Percentiles rank a stretch among this genome's conserved stretches.
These are phyloP conservation scores for Dasypus novemcinctus DNA, from an alignment of 2,113 vertebrate genomes.

Conservation along the genomic window DNA sequence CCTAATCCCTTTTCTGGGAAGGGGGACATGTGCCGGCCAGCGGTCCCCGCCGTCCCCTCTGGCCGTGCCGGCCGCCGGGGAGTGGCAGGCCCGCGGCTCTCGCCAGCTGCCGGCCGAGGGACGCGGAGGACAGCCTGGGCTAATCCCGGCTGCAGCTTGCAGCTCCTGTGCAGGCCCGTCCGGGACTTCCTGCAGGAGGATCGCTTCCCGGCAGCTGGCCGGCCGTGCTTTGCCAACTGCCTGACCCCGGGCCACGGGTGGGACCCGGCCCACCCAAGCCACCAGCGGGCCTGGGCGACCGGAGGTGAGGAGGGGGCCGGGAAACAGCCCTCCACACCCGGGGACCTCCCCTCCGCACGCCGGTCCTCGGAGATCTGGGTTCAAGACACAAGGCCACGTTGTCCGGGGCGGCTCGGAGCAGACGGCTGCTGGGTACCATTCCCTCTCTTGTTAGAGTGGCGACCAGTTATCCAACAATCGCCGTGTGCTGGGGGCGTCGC, in stretches of 20 bases:
- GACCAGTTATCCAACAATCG: neutral
- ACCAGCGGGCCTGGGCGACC: neutral
- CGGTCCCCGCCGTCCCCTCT: constrained; percentile 40
- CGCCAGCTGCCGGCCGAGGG: constrained; percentile 67
- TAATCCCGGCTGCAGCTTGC: constrained; percentile 65
- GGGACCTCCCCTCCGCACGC: neutral
- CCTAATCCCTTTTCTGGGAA: constrained; percentile 74
- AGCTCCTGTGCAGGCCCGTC: constrained; percentile 34
- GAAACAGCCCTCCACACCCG: neutral
- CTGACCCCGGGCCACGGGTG: too few relatives aligned
- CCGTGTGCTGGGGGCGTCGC: neutral
- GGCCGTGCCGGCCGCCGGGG: constrained; percentile 34
- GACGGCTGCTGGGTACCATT: neutral
- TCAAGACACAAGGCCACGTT: neutral
- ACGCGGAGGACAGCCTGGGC: constrained; percentile 46
- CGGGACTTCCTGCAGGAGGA: constrained; percentile 71
- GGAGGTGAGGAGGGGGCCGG: neutral
- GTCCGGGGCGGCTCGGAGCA: too few relatives aligned
- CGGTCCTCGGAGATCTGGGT: neutral
- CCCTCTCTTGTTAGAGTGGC: constrained; percentile 41
- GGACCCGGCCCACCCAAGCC: too few relatives aligned
- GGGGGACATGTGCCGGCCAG: constrained; percentile 11
- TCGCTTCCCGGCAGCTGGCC: constrained; percentile 68
- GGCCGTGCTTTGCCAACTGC: constrained; percentile 49
- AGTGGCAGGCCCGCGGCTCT: constrained; percentile 46